Base-by-base conservation (phyloP, 2,113 vertebrate genomes). In the Myrmecobius fasciatus region DNA sequence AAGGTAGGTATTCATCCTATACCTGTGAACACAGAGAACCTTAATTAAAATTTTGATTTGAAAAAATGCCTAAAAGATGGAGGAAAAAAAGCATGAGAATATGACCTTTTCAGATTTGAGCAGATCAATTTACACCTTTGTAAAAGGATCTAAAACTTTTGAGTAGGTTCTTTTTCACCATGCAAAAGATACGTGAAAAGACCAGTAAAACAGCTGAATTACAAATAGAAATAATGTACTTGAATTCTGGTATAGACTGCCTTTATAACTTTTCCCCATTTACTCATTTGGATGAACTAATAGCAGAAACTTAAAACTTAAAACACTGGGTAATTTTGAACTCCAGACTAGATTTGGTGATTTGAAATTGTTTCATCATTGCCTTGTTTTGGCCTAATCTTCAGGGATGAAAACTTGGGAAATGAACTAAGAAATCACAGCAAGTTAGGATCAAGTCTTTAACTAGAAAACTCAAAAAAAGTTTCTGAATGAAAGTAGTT, bases 1-100 rank as follows among this genome's bases (percentile, higher is more conserved):
- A 48, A 99, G 98, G 96, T 99, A 99, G 25, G 28, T 97, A 51
- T 98, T 98, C 98, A 99, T 98, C 90, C 96, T 98, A 46, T 98
- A 96, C 97, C 99, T 99, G 98, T 2, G 96, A 97, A 98, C 67
- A 96, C 43, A 91, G 90, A 28, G 97, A 98, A 97, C 93, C 11
- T 51, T 1, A 49, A 95, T 93, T 94, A 93, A 96, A 91, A 25
- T 90, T 83, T 56, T 56, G 9, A 91, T 94, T 92, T 31, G n/a
- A 91, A 89, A 93, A 83, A 83, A 83, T 43, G 20, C 6, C n/a
- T n/a, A 43, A 83, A 83, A 83, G n/a, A 83, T 43, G 17, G 12
- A 83, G 20, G 17, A 83, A 83, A 53, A 52, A 83, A 83, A 8
- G 36, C 31, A 60, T 43, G n/a, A 75, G 67, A 83, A 6, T 83